Percentiles rank a stretch among this genome's conserved stretches.
phyloP scores from a whole-genome alignment of 1,140 invertebrate genomes.

The Drosophila neocordata region DNA sequence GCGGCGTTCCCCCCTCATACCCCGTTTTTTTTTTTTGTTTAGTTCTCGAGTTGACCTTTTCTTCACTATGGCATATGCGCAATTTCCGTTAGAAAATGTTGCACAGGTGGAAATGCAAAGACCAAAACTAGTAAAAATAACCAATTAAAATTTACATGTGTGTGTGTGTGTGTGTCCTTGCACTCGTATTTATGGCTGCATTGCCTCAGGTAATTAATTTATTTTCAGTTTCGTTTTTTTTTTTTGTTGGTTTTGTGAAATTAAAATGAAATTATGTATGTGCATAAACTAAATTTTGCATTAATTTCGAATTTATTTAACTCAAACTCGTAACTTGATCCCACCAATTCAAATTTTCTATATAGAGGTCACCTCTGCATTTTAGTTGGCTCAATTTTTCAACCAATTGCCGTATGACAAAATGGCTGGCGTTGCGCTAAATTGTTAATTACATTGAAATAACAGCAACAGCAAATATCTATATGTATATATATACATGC shows the following conservation, averaged over 20 bases:
- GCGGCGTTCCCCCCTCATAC: constrained; percentile 24
- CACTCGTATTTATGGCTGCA: constrained; percentile 74
- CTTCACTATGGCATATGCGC: constrained; percentile 59
- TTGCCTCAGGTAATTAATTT: constrained; percentile 35
- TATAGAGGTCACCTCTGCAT: not conserved
- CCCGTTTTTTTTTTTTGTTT: constrained; percentile 22
- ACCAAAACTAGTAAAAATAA: constrained; percentile 54
- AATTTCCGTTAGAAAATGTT: constrained; percentile 57
- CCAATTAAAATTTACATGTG: constrained; percentile 64
- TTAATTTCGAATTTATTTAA: constrained; percentile 53
- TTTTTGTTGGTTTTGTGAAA: constrained; percentile 20
- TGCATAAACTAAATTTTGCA: constrained; percentile 66
- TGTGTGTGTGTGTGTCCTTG: constrained; percentile 22
- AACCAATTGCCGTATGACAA: constrained; percentile 27
- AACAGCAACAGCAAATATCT: not conserved
- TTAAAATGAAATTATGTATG: constrained; percentile 76
- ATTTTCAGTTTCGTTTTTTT: constrained; percentile 49
- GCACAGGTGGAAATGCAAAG: constrained; percentile 17
- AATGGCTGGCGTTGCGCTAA: constrained; percentile 62
- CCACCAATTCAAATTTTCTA: not conserved
- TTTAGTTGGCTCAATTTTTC: constrained; percentile 18
- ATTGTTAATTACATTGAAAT: constrained; percentile 74
- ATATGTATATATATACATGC: not conserved
- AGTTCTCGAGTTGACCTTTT: constrained; percentile 56
- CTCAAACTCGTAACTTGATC: not conserved